Base-by-base conservation (phyloP, 2,797 vertebrate species). In the Karalla daura region DNA sequence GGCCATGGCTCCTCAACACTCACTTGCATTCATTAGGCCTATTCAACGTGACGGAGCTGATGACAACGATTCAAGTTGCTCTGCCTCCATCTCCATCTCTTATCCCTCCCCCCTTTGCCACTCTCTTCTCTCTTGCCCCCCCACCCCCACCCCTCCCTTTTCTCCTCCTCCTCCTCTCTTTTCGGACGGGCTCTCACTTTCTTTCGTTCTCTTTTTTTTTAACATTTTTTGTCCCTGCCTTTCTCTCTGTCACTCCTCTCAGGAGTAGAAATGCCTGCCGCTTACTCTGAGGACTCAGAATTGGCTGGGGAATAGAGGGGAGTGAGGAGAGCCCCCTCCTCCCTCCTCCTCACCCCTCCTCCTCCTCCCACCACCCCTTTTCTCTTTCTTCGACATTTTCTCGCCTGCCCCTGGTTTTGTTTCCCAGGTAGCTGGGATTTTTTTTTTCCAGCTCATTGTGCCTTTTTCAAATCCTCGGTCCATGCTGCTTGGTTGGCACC, bases 1-100 rank as follows among this genome's bases (percentile, higher is more conserved):
- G 95, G 94, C 94, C 94, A 92, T 91, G 91, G 93, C 95, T 95
- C 95, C 94, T 93, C 93, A 92, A 93, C 86, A 95, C 94, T 96
- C 94, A 92, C 92, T 84, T 76, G 83, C 92, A 95, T 98, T 99
- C 96, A 99, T 98, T 91, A 97, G 93, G 88, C 92, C 95, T 94
- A 96, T 98, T 98, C 97, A 98, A 96, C 93, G 95, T 94, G 94
- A 93, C 86, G 81, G 91, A 90, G 86, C 83, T 88, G 91, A 92
- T 92, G 92, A 94, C 92, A 92, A 92, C 87, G 93, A 97, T 97
- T 96, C 95, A 96, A 96, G 94, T 89, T 51, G 77, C 76, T 74
- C 68, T 60, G 69, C 69, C 76, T 68, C 66, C 52, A 59, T 55
- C 76, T 67, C 76, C 63, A 74, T 77, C 76, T 77, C 76, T 68